Evolutionary conservation across 1,140 invertebrate genomes (phyloP), one percentile per base, ranked within the genome.

Genomic region (Musca vetustissima): DNA sequence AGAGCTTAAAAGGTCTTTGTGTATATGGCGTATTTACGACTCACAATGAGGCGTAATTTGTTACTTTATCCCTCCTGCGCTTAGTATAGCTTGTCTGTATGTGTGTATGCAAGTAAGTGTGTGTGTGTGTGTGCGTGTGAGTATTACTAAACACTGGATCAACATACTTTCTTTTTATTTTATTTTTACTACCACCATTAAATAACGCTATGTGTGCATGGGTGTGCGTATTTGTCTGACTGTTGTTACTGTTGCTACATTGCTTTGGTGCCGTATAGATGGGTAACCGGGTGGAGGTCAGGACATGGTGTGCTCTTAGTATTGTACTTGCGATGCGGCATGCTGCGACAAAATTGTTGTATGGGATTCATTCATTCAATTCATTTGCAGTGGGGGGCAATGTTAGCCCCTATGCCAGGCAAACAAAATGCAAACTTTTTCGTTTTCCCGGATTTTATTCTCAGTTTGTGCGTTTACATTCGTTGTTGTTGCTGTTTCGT

Each of bases 1-100:
- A 55, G 28, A 61, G 57, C 57, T 61, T 61, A 61, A 61, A 61
- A 61, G 57, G 57, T 61, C 57, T 61, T 61, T 61, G 36, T 61
- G 32, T 61, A 61, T 61, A 61, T 61, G 28, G 57, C 28, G 57
- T 61, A 61, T 61, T 61, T 61, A 61, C 57, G 57, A 61, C 57
- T 61, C 28, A 61, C 57, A 61, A 61, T 61, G 57, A 61, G 57
- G 28, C 57, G 57, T 61, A 61, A 61, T 61, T 61, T 61, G 57
- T 61, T 61, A 61, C 57, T 61, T 61, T 61, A 61, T 61, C 57
- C 57, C 57, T 61, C 36, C 13, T 43, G 36, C 36, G 36, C 28
- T 43, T 13, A 8, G 36, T 13, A 43, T 13, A 43, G 36, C 36
- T 13, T 43, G 36, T n/a, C n/a, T 43, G 36, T 43, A 43, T 43